A percentile compares a stretch with the other conserved stretches of the same genome.
Conservation (phyloP, 2,797 vertebrate genomes). For the Toxotes lorentzi region DNA sequence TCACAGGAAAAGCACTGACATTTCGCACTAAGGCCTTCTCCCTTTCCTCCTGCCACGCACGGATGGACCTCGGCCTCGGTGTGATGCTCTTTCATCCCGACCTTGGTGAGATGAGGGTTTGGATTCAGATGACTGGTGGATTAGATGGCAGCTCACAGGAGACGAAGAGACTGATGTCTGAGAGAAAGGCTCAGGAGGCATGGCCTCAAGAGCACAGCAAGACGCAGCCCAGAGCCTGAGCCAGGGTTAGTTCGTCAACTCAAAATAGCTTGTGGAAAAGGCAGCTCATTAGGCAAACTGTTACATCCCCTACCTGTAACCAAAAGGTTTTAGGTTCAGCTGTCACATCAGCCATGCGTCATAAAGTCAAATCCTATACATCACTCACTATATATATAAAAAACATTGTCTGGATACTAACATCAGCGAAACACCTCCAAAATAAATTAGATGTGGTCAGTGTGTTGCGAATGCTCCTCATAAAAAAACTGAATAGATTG, state of each 20-base stretch:
- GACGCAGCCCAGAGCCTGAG: conserved; percentile 13
- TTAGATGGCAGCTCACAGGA: conserved; percentile 73
- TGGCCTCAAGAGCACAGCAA: conserved; percentile 26
- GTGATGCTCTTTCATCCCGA: conserved; percentile 80
- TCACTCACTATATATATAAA: neutral
- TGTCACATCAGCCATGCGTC: neutral
- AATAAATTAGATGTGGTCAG: neutral
- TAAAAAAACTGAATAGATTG: neutral
- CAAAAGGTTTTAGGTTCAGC: conserved; percentile 1
- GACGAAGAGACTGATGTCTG: conserved; percentile 66
- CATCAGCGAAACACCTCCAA: neutral
- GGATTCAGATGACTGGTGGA: conserved; percentile 78
- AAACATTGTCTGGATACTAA: neutral
- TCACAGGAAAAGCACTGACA: conserved; percentile 83
- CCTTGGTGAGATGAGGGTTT: conserved; percentile 77
- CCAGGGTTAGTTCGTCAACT: conserved; percentile 23
- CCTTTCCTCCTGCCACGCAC: conserved; percentile 76
- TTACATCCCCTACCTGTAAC: neutral
- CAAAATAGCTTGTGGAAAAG: conserved; percentile 19
- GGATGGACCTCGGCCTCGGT: conserved; percentile 65
- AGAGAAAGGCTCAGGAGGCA: conserved; percentile 55
- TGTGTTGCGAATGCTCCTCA: neutral
- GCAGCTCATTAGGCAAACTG: neutral
- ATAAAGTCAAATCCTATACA: neutral
- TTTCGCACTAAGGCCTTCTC: conserved; percentile 80